These are phyloP conservation scores for Ophiodon elongatus DNA, from an alignment of 2,113 vertebrate genomes.

Conservation along the genomic window DNA sequence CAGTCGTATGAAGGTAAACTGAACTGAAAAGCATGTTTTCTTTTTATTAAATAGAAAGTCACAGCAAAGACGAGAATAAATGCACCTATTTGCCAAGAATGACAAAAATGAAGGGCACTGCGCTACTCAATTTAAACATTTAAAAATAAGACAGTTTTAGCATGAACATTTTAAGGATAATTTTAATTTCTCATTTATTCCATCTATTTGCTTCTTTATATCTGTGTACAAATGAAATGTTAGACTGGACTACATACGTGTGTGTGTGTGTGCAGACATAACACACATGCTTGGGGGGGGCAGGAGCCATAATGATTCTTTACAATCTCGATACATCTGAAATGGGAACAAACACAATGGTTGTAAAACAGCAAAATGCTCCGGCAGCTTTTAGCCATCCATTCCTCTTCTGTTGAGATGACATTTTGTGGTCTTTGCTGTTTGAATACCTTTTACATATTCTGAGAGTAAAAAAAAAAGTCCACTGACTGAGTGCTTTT, in stretches of 20 bases:
- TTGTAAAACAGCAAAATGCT: conserved; percentile 45
- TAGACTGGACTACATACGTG: background rate
- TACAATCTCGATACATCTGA: conserved; percentile 25
- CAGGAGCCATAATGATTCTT: conserved; percentile 1
- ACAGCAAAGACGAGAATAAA: no score
- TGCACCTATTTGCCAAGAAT: no score
- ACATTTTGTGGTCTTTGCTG: conserved; percentile 34
- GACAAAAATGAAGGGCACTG: no score
- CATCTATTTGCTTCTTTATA: background rate
- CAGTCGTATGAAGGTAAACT: no score
- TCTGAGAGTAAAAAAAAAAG: conserved; percentile 5
- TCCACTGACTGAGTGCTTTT: conserved; percentile 38
- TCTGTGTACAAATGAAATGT: background rate
- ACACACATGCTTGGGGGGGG: background rate
- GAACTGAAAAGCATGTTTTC: no score
- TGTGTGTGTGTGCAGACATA: background rate
- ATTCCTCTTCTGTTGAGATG: conserved; percentile 21
- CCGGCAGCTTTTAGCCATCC: conserved; percentile 37
- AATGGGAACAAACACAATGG: conserved; percentile 18
- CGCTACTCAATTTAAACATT: no score
- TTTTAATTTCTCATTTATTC: background rate
- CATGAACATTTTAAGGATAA: background rate
- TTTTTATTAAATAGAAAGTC: no score
- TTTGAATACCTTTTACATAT: conserved; percentile 40
- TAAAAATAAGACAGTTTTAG: no score